Evolutionary conservation across 2,113 vertebrate species (phyloP), one percentile per base, ranked within the genome.

Genomic region (Ardeotis arabs): DNA sequence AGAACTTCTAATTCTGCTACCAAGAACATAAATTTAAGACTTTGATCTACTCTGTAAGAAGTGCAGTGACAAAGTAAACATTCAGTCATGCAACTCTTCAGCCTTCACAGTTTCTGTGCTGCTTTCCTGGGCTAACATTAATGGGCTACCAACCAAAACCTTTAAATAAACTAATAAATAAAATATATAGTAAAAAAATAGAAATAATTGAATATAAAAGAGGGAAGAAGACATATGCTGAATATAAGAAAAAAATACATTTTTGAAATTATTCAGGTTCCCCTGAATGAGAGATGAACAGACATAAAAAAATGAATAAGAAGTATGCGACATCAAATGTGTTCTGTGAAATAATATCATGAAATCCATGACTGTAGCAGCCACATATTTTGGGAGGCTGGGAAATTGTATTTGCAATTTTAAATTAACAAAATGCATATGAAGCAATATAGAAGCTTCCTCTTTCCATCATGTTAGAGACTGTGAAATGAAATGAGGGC

Each of bases 371-470:
- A 37, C 4, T n/a, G n/a, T 9, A 85, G 58, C 78, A 92, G 62
- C 11, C 50, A 73, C 53, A 62, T 37, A n/a, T 49, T 93, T 39
- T 76, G 39, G 58, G 75, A 96, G 37, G 45, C 37, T 79, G 70
- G 62, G 31, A 95, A 95, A 76, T 35, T 66, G 35, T 66, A 87
- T 93, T 95, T 96, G 90, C 94, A 96, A 76, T 93, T 96, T 70
- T 76, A 93, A 93, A 85, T 31, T 67, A 76, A 66, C 11, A 58
- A 91, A 93, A 89, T 72, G 53, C 74, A 79, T 55, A 79, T 66
- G 75, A 85, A 77, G 63, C 41, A 75, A 79, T 56, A 68, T 12
- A 76, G 28, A 76, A 58, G 7, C 13, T 18, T 78, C 50, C 76
- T 82, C 75, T 50, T 92, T 55, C 53, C 53, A 63, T 66, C 49